Conservation (phyloP, 2,113 vertebrate species). For the Oryctolagus cuniculus region DNA sequence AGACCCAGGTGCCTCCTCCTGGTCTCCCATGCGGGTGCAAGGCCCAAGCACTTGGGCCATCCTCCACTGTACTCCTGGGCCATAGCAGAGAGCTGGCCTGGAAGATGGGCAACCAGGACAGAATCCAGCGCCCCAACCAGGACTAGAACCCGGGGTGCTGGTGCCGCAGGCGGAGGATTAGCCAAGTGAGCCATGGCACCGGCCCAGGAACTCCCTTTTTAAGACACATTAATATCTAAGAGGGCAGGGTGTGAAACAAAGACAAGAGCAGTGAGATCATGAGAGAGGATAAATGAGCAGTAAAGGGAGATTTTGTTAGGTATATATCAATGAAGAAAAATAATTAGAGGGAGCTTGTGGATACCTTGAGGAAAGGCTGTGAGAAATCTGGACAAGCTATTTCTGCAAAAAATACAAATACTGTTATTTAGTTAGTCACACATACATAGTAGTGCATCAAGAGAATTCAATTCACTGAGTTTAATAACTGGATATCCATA, state of each 20-base stretch:
- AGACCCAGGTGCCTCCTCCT: too few relatives aligned
- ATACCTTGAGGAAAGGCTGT: background rate
- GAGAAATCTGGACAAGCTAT: background rate
- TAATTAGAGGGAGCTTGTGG: background rate
- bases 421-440: background rate
- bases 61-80: too few relatives aligned
- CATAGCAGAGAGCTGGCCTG: too few relatives aligned
- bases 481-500: background rate
- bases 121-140: too few relatives aligned
- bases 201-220: background rate
- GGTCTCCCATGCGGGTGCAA: too few relatives aligned
- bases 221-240: background rate
- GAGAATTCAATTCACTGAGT: background rate
- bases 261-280: background rate
- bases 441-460: background rate
- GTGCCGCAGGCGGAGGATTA: too few relatives aligned
- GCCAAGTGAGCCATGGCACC: too few relatives aligned
- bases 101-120: too few relatives aligned
- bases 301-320: background rate
- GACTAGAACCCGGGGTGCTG: too few relatives aligned
- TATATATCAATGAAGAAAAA: conserved; percentile 8
- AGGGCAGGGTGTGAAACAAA: background rate
- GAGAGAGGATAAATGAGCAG: background rate
- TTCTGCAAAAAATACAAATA: background rate
- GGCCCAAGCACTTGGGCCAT: too few relatives aligned